Base-by-base conservation (phyloP, 2,888 invertebrate genomes). In the Malthinus flaveolus region DNA sequence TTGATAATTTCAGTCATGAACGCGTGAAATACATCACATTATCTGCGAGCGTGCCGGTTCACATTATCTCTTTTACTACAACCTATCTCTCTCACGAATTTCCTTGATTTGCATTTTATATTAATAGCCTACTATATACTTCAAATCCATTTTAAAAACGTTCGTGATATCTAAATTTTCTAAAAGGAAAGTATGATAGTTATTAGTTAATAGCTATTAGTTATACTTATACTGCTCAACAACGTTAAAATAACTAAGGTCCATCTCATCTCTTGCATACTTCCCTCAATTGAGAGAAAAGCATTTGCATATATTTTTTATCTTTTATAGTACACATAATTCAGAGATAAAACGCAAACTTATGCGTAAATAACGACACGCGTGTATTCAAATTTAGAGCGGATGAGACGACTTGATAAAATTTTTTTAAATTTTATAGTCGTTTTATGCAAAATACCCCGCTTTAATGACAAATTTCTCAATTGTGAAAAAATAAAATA, bases 101-200 rank as follows among this genome's bases (percentile, higher is more conserved):
- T 52, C 55, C 59, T 62, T 64, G 64, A 68, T 68, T 68, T 68
- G 65, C 66, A 68, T 68, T 64, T 64, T 62, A 62, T 64, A 65
- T 66, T 68, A 68, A 66, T 68, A 66, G 68, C 63, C 51, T 47
- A 36, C 61, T 61, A 62, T 59, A 65, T 60, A 64, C 63, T 64
- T 68, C 62, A 63, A 66, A 68, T 68, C 65, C 63, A 64, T 68
- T 68, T 64, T 53, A 54, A 45, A 37, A 55, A 51, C 55, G 45
- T 49, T 11, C 49, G 23, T 58, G 59, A 55, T 56, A 61, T 49
- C 61, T 52, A 47, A 46, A 52, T 52, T 56, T 45, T 23, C 23
- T 42, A 15, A 49, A 35, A 42, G 39, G 13, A 42, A 42, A 42
- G 23, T 42, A 42, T 42, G 39, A 23, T 42, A 42, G 39, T 42